Percentiles rank a stretch among this genome's conserved stretches.
phyloP scores from a whole-genome alignment of 2,888 invertebrate genomes.

The Netelia virgata region DNA sequence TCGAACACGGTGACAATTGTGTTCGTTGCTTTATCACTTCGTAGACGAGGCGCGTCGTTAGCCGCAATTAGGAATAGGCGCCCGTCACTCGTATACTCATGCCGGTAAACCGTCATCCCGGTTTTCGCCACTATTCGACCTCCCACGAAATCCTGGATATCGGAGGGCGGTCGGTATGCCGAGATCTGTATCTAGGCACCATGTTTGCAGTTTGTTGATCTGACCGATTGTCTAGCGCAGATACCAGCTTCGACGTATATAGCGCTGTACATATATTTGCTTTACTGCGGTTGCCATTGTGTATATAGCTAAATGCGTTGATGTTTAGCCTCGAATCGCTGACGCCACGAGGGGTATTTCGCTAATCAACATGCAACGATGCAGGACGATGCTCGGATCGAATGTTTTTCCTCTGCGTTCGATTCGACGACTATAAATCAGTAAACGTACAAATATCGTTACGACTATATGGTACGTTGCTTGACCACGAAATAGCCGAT shows the following conservation, averaged over 20 bases:
- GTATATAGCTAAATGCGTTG: conserved; percentile 15
- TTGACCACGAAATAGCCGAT: no score
- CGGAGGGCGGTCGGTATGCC: background rate
- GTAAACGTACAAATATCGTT: no score
- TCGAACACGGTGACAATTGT: no score
- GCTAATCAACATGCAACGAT: no score
- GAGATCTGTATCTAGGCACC: conserved; percentile 39
- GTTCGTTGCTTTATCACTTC: no score
- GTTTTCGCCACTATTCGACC: conserved; percentile 11
- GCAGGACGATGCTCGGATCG: no score
- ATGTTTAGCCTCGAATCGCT: conserved; percentile 12
- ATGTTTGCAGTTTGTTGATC: conserved; percentile 47
- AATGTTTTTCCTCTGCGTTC: no score
- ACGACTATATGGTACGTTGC: no score
- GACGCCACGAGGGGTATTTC: conserved; percentile 1
- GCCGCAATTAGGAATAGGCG: conserved; percentile 71
- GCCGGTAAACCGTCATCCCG: conserved; percentile 11
- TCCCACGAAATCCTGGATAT: conserved; percentile 26
- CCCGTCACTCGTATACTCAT: conserved; percentile 24
- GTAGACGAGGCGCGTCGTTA: conserved; percentile 30
- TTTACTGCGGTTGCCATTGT: conserved; percentile 20
- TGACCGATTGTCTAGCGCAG: conserved; percentile 24
- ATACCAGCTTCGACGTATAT: conserved; percentile 31
- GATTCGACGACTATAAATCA: no score
- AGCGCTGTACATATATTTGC: conserved; percentile 40